Percentiles rank a stretch among this genome's conserved stretches.
Conservation (phyloP, 2,113 vertebrate genomes). For the Eleginops maclovinus region DNA sequence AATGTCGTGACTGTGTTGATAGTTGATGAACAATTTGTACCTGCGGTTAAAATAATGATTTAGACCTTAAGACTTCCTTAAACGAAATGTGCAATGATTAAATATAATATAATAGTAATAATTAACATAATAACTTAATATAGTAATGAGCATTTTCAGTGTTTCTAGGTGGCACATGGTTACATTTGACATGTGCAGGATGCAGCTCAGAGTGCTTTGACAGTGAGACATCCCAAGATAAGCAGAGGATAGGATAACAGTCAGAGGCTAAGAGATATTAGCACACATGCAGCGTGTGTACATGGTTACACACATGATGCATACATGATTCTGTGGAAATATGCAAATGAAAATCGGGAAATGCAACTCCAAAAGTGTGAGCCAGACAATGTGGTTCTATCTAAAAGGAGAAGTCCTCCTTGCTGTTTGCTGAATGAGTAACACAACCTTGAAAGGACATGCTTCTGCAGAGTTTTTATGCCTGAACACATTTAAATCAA, state of each 20-base stretch:
- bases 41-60: background rate
- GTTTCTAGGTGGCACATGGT: background rate
- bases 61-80: background rate
- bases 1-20: conserved; percentile 57
- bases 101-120: background rate
- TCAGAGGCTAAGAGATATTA: too few relatives aligned
- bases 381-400: background rate
- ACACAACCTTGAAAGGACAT: background rate
- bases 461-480: background rate
- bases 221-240: too few relatives aligned
- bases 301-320: too few relatives aligned
- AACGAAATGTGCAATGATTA: background rate
- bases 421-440: background rate
- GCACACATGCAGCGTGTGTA: too few relatives aligned
- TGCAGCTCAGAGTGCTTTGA: too few relatives aligned
- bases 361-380: background rate
- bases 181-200: background rate
- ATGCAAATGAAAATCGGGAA: too few relatives aligned
- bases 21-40: background rate
- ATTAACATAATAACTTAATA: background rate
- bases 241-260: too few relatives aligned
- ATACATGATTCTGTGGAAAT: too few relatives aligned
- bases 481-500: background rate
- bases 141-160: rapidly evolving
- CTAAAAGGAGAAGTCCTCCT: background rate